Evolutionary conservation across 1,140 invertebrate species (phyloP).

Genomic region (Zaprionus ornatus): DNA sequence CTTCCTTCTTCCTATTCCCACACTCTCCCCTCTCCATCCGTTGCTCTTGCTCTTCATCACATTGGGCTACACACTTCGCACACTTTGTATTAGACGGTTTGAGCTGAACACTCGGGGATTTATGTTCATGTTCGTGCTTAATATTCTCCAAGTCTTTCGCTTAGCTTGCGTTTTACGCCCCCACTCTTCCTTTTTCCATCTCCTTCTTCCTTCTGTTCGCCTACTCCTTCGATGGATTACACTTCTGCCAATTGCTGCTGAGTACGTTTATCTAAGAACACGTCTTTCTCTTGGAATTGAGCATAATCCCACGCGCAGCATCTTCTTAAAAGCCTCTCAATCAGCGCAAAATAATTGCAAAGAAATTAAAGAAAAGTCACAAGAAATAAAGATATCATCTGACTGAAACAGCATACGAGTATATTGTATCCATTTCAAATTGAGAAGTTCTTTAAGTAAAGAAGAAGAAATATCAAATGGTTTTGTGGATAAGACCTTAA

Average conservation of each 20-base stretch:
- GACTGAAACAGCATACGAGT: background rate
- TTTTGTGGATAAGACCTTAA: no score
- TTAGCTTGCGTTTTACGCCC: conserved; percentile 13
- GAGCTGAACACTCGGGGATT: conserved; percentile 30
- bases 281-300: background rate
- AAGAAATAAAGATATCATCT: background rate
- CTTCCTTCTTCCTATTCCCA: background rate
- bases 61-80: conserved; percentile 1
- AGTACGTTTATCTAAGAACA: conserved; percentile 11
- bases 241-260: conserved; percentile 11
- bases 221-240: conserved; percentile 28
- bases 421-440: background rate
- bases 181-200: no score
- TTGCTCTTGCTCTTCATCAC: conserved; percentile 6
- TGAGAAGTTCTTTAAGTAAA: background rate
- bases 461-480: no score
- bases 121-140: conserved; percentile 42
- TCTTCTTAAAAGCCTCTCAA: background rate
- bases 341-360: background rate
- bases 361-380: background rate
- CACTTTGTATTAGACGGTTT: conserved; percentile 19
- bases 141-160: conserved; percentile 26
- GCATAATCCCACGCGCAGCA: background rate
- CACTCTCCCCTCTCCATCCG: background rate
- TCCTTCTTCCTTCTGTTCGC: background rate